A percentile compares a stretch with the other conserved stretches of the same genome.
Evolutionary conservation across 2,888 invertebrate species (phyloP).

Genomic region (Fragum fragum): DNA sequence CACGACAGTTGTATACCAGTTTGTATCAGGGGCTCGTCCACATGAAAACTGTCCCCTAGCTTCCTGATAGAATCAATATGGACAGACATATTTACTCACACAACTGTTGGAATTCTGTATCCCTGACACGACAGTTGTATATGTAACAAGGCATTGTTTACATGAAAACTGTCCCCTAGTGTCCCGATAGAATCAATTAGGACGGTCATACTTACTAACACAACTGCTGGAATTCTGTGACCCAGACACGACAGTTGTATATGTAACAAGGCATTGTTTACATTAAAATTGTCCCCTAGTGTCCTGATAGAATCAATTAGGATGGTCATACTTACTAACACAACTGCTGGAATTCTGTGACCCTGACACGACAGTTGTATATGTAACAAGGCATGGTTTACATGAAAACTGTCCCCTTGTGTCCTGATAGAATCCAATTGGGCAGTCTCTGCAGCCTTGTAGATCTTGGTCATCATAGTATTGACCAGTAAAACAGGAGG

Average conservation of each 20-base stretch:
- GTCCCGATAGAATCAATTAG: no score
- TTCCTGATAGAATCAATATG: no score
- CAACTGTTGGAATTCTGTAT: constrained; percentile 10
- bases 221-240: constrained; percentile 14
- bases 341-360: constrained; percentile 14
- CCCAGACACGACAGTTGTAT: constrained; percentile 36
- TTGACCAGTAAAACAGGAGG: constrained; percentile 39
- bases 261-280: constrained; percentile 32
- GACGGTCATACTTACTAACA: constrained; percentile 42
- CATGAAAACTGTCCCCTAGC: no score
- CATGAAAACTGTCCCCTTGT: constrained; percentile 28
- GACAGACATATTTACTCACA: constrained; percentile 41
- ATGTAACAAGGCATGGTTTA: constrained; percentile 32
- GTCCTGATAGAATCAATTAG: constrained; percentile 47
- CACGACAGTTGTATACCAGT: constrained; percentile 35
- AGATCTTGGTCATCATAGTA: constrained; percentile 23
- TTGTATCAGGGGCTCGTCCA: no score
- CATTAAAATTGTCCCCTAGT: constrained; percentile 28
- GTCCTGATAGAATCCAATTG: constrained; percentile 50
- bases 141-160: constrained; percentile 32
- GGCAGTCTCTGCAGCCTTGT: constrained; percentile 42
- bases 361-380: constrained; percentile 36
- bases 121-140: constrained; percentile 36
- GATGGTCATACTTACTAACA: constrained; percentile 44
- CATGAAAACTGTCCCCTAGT: constrained; percentile 33